phyloP scores from a whole-genome alignment of 2,113 vertebrate genomes.

The Oncorhynchus clarkii region DNA sequence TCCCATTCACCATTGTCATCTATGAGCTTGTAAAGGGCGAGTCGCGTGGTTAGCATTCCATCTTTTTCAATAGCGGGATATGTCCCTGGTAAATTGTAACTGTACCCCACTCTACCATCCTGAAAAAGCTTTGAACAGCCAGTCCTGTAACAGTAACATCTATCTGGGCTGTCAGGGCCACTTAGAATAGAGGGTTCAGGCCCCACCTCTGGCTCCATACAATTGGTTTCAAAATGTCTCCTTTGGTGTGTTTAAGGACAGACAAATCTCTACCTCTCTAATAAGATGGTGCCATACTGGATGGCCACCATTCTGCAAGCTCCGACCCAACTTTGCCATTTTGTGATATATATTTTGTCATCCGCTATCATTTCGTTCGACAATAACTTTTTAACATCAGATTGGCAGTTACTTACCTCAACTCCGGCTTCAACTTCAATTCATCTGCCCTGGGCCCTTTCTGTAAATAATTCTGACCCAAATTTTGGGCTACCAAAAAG shows the following conservation, averaged over 20 bases:
- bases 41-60: constrained; percentile 41
- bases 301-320: too few relatives aligned
- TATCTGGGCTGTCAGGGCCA: constrained; percentile 18
- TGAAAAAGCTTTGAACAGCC: background rate
- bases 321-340: too few relatives aligned
- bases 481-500: too few relatives aligned
- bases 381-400: too few relatives aligned
- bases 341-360: too few relatives aligned
- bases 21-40: constrained; percentile 56
- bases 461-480: too few relatives aligned
- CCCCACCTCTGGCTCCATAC: background rate
- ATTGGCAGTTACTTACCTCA: too few relatives aligned
- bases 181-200: background rate
- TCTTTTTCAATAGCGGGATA: constrained; percentile 52
- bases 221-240: background rate
- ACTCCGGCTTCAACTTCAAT: too few relatives aligned
- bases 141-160: constrained; percentile 16
- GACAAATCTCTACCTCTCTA: too few relatives aligned
- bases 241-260: background rate
- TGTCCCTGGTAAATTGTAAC: constrained; percentile 28
- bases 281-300: too few relatives aligned
- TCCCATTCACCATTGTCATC: constrained; percentile 62
- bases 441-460: too few relatives aligned
- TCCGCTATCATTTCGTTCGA: too few relatives aligned
- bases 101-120: background rate